Base-by-base conservation (phyloP, 2,888 invertebrate species). In the Cistogaster globosa region DNA sequence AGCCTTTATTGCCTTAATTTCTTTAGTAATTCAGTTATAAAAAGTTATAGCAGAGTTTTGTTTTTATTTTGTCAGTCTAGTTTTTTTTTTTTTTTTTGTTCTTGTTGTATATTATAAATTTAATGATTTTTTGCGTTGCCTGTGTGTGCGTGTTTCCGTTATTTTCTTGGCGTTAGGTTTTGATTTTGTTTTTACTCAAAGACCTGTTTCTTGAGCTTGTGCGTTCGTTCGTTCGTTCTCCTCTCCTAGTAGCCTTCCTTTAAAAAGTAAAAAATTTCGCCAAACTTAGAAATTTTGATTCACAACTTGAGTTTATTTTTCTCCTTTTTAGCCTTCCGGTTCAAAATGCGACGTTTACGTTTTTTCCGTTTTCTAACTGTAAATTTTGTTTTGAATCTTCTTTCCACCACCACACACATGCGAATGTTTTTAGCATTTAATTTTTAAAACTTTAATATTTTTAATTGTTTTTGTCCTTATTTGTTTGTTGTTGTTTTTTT, bases 361-460 rank as follows among this genome's bases (percentile, higher is more conserved):
- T 91, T 91, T 91, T 91, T 91, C 89, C 91, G 89, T 90, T 91
- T 91, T 91, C 91, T 91, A 91, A 91, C 91, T 90, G 90, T 91
- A 89, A 91, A 91, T 91, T 91, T 91, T 90, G 91, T 90, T 90
- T 91, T 91, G 89, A 90, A 90, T 90, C 91, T 91, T 90, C 90
- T 88, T 90, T 91, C 91, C 91, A 91, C 91, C 91, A 91, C 91
- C 91, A 91, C 91, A 91, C 91, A 91, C 91, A 91, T 91, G 91
- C 91, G 91, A 91, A 91, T 91, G 91, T 91, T 90, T 90, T 91
- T 91, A 90, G 91, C 91, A 91, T 91, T 91, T 91, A 91, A 89
- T 90, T 88, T 90, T 88, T 88, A 88, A 87, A 88, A 84, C 77
- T 82, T 76, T 77, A 55, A 76, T 60, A 60, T 85, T 83, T 85